Conservation (phyloP, 2,888 invertebrate species). For the Papilio protenor region DNA sequence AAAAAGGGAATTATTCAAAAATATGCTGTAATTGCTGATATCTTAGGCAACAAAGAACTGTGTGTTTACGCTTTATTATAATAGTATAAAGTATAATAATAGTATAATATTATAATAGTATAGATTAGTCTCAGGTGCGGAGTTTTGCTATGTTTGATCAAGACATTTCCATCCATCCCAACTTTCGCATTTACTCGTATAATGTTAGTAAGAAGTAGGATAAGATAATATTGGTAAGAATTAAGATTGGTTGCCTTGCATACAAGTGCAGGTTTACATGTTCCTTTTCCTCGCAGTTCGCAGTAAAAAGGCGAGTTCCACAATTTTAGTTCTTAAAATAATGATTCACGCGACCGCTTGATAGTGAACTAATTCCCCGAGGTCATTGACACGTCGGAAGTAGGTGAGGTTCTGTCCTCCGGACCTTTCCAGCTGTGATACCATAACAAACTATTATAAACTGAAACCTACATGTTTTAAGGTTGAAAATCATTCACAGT, state of each 20-base stretch:
- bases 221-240: no score
- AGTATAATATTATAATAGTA: no score
- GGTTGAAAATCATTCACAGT: not conserved
- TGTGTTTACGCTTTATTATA: no score
- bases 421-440: conserved; percentile 36
- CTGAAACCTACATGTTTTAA: not conserved
- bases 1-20: no score
- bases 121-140: no score
- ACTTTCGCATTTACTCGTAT: no score
- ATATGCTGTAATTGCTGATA: no score
- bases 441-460: not conserved
- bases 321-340: conserved; percentile 5
- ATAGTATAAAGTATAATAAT: no score
- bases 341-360: conserved; percentile 44
- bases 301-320: not conserved
- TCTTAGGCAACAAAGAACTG: no score
- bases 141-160: no score
- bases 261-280: not conserved
- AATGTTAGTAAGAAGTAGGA: no score
- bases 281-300: not conserved
- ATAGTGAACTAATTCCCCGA: conserved; percentile 51
- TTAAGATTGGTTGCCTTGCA: not conserved
- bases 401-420: conserved; percentile 52
- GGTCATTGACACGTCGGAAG: conserved; percentile 49
- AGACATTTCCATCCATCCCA: no score